phyloP scores from a whole-genome alignment of 2,888 invertebrate genomes.

The Salticus scenicus region DNA sequence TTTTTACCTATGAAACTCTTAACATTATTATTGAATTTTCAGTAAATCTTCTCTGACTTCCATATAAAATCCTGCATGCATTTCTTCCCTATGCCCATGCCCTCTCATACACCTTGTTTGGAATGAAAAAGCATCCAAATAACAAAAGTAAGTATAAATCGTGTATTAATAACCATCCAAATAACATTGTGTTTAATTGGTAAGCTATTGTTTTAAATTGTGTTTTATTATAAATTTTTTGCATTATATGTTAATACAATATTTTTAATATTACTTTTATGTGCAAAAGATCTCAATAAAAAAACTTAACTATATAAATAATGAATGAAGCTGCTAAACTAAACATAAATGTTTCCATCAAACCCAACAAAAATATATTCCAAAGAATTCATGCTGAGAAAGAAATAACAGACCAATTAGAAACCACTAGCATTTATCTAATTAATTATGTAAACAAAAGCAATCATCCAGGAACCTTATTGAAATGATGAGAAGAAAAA shows the following conservation, averaged over 20 bases:
- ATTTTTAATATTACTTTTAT: background rate
- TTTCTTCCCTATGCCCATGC: background rate
- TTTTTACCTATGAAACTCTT: background rate
- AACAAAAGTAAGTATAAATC: constrained; percentile 22
- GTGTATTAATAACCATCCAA: background rate
- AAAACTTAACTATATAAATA: too few relatives aligned
- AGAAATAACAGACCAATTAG: too few relatives aligned
- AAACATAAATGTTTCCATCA: too few relatives aligned
- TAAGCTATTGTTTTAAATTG: background rate
- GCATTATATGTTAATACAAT: background rate
- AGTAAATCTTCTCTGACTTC: background rate
- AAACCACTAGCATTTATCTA: too few relatives aligned
- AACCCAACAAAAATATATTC: too few relatives aligned
- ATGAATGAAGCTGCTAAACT: too few relatives aligned
- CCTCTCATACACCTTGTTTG: background rate
- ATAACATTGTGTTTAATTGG: background rate
- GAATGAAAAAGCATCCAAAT: background rate
- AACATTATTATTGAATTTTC: background rate
- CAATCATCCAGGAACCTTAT: too few relatives aligned
- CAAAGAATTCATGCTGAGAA: too few relatives aligned
- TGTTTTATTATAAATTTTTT: background rate
- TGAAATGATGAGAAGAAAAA: too few relatives aligned
- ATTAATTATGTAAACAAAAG: too few relatives aligned
- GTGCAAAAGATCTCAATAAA: too few relatives aligned
- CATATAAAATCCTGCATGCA: background rate